Percentiles rank a stretch among this genome's conserved stretches.
These are phyloP conservation scores for Euzophera pinguis DNA, from an alignment of 2,888 invertebrate genomes.

Conservation along the genomic window DNA sequence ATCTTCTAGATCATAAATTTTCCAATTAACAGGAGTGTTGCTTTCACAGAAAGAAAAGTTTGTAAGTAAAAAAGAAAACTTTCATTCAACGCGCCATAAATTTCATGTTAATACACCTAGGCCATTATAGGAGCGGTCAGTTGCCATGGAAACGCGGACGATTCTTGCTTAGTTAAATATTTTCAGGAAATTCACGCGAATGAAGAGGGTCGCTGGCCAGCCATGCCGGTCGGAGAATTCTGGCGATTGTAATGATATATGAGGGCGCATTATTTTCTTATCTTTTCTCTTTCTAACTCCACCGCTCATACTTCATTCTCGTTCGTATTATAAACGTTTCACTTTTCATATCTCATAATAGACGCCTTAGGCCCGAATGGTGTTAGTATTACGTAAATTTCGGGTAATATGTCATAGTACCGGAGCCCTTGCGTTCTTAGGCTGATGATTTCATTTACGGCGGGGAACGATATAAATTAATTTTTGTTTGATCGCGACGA, in stretches of 20 bases:
- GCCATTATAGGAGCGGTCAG: slow-evolving; percentile 34
- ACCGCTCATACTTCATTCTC: slow-evolving; percentile 73
- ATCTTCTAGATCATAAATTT: slow-evolving; percentile 7
- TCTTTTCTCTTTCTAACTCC: slow-evolving; percentile 77
- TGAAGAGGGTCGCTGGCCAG: slow-evolving; percentile 71
- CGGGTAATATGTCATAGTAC: slow-evolving; percentile 58
- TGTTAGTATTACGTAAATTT: slow-evolving; percentile 69
- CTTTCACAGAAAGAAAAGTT: background rate
- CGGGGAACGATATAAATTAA: slow-evolving; percentile 50
- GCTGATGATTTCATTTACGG: slow-evolving; percentile 54
- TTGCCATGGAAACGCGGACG: slow-evolving; percentile 30
- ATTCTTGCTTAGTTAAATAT: slow-evolving; percentile 64
- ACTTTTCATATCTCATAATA: slow-evolving; percentile 71
- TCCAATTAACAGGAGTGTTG: slow-evolving; percentile 7
- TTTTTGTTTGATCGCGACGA: slow-evolving; percentile 52
- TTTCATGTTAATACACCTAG: slow-evolving; percentile 31
- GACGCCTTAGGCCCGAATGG: slow-evolving; percentile 55
- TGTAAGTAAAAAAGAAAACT: slow-evolving; percentile 2
- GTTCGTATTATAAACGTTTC: slow-evolving; percentile 72
- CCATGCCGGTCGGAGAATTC: slow-evolving; percentile 62
- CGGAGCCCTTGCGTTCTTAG: slow-evolving; percentile 36
- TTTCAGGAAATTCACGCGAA: slow-evolving; percentile 55
- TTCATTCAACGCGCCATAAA: slow-evolving; percentile 20
- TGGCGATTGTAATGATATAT: slow-evolving; percentile 78
- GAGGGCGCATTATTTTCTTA: slow-evolving; percentile 78